These are phyloP conservation scores for Apus apus DNA, from an alignment of 2,113 vertebrate genomes.

Conservation along the genomic window DNA sequence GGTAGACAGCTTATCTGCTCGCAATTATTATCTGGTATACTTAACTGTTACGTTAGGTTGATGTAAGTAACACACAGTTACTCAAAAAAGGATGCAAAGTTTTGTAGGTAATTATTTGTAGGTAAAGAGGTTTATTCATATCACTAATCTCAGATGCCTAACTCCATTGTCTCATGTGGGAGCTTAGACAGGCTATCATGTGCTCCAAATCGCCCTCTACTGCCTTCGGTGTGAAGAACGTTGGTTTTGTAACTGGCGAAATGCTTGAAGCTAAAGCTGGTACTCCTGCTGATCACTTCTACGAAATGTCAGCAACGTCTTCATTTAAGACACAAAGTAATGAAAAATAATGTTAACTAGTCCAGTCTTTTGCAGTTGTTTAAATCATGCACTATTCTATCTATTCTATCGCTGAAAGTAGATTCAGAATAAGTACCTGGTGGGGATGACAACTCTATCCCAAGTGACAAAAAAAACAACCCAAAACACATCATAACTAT, in stretches of 20 bases:
- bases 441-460: neutral
- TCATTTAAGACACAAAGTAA: neutral
- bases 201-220: neutral
- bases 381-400: neutral
- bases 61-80: neutral
- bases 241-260: neutral
- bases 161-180: neutral
- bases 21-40: neutral
- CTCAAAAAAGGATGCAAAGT: neutral
- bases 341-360: neutral
- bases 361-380: neutral
- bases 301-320: neutral
- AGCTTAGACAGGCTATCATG: neutral
- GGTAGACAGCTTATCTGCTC: neutral
- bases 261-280: neutral
- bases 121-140: neutral
- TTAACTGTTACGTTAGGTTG: neutral
- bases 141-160: neutral
- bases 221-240: neutral
- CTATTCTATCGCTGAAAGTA: neutral
- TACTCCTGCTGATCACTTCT: rapidly evolving
- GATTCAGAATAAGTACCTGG: neutral
- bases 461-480: neutral
- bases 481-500: neutral
- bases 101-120: neutral